Evolutionary conservation across 2,888 invertebrate genomes (phyloP).

Genomic region (Brachyptera putata): DNA sequence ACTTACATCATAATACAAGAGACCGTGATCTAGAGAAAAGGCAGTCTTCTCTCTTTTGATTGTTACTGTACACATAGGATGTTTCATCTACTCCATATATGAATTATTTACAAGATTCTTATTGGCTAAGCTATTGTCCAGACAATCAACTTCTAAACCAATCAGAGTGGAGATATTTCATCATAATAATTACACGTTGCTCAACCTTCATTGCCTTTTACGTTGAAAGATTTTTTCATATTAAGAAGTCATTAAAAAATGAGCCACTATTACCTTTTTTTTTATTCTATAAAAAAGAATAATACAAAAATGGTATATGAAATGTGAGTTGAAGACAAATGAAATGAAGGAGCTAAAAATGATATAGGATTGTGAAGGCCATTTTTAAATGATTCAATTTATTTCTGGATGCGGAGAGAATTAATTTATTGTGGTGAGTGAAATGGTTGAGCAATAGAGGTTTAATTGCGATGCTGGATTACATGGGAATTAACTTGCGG

Average conservation of each 20-base stretch:
- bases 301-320: too few relatives aligned
- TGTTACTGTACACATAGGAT: neutral
- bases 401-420: too few relatives aligned
- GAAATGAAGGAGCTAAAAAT: neutral
- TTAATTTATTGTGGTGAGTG: too few relatives aligned
- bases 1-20: too few relatives aligned
- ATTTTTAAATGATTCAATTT: neutral
- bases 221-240: slow-evolving; percentile 3
- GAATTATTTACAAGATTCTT: slow-evolving; percentile 15
- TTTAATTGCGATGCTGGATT: too few relatives aligned
- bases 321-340: too few relatives aligned
- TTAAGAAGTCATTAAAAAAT: slow-evolving; percentile 8
- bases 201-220: slow-evolving; percentile 15
- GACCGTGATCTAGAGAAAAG: too few relatives aligned
- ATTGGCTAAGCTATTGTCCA: slow-evolving; percentile 19
- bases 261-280: neutral
- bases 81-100: slow-evolving; percentile 9
- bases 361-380: neutral
- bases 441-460: too few relatives aligned
- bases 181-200: slow-evolving; percentile 8
- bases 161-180: slow-evolving; percentile 6
- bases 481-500: too few relatives aligned
- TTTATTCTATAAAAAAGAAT: too few relatives aligned
- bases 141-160: slow-evolving; percentile 11
- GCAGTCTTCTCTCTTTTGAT: neutral